These are phyloP conservation scores for Orius laevigatus DNA, from an alignment of 1,140 invertebrate species.

Conservation along the genomic window DNA sequence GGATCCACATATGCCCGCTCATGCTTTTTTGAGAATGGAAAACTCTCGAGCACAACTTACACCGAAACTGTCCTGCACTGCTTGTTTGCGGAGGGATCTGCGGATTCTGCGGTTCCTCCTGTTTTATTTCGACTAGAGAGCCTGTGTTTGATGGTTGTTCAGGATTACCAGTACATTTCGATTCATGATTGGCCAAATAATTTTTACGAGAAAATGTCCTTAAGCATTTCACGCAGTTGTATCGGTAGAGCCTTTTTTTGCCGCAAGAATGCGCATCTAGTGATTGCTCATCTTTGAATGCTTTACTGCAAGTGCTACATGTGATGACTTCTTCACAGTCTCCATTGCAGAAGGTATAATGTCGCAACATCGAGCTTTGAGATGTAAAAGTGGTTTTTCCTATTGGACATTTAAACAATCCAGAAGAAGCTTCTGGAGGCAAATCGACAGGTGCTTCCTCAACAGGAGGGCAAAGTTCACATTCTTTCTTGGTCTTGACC, in stretches of 20 bases:
- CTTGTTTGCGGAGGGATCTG: not conserved
- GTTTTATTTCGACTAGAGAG: not conserved
- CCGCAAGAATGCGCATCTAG: constrained; percentile 1
- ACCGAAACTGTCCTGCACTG: not conserved
- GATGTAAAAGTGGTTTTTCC: constrained; percentile 4
- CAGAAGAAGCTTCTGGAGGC: too few relatives aligned
- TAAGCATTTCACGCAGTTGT: constrained; percentile 2
- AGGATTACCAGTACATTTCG: constrained; percentile 1
- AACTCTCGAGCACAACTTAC: not conserved
- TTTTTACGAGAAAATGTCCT: constrained; percentile 2
- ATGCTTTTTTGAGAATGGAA: constrained; percentile 5
- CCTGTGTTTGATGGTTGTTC: not conserved
- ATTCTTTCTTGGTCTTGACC: too few relatives aligned
- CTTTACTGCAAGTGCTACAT: not conserved
- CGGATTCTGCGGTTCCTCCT: not conserved
- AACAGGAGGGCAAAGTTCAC: too few relatives aligned
- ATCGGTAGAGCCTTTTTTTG: not conserved
- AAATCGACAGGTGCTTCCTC: too few relatives aligned
- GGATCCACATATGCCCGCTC: constrained; percentile 1
- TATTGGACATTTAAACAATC: constrained; percentile 3
- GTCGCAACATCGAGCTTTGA: constrained; percentile 1
- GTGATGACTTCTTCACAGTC: not conserved
- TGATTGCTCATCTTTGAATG: constrained; percentile 2
- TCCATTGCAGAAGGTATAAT: constrained; percentile 5
- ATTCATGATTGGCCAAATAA: constrained; percentile 6